Evolutionary conservation across 2,113 vertebrate genomes (phyloP).

Genomic region (Sprattus sprattus): DNA sequence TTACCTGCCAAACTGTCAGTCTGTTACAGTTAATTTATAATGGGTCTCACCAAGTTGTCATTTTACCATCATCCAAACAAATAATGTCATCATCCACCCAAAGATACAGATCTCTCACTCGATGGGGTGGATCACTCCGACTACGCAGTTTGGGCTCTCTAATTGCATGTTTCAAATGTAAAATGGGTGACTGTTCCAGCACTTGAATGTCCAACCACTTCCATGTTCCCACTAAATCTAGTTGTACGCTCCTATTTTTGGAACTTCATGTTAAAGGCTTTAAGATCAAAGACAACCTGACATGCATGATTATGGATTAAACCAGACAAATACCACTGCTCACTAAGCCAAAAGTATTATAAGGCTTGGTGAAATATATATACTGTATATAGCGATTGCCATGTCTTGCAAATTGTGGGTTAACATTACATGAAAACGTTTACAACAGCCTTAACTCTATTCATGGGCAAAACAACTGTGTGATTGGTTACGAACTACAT

Average conservation of each 20-base stretch:
- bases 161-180: slow-evolving; percentile 27
- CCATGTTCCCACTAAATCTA: slow-evolving; percentile 23
- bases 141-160: slow-evolving; percentile 24
- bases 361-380: not conserved
- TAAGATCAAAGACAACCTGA: not conserved
- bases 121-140: not conserved
- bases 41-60: too few species aligned
- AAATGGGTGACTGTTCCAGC: slow-evolving; percentile 19
- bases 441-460: too few species aligned
- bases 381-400: not conserved
- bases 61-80: too few species aligned
- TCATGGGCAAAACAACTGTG: too few species aligned
- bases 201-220: slow-evolving; percentile 38
- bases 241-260: slow-evolving; percentile 3
- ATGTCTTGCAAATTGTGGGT: not conserved
- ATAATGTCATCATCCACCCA: too few species aligned
- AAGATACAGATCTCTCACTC: too few species aligned
- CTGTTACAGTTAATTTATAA: too few species aligned
- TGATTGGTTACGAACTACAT: too few species aligned
- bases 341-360: not conserved
- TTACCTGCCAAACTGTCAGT: too few species aligned
- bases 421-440: not conserved
- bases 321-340: not conserved
- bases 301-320: not conserved
- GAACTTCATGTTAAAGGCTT: not conserved